phyloP scores from a whole-genome alignment of 1,140 invertebrate species.

The Leptinotarsa defecta region DNA sequence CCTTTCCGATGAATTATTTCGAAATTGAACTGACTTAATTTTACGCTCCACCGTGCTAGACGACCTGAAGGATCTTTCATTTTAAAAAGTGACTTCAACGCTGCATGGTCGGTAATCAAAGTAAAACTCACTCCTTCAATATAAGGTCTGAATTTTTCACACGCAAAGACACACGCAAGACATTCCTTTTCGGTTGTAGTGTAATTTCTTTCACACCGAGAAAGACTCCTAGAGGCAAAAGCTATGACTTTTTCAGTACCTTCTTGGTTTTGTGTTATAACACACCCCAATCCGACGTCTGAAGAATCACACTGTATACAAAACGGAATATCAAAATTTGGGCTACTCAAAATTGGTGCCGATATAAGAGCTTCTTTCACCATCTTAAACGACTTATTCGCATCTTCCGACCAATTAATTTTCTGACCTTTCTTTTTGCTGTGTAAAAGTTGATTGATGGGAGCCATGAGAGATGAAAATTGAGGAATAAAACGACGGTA shows the following conservation, averaged over 20 bases:
- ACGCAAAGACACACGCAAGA: constrained; percentile 30
- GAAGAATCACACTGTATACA: constrained; percentile 46
- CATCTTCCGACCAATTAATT: constrained; percentile 27
- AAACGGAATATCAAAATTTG: constrained; percentile 40
- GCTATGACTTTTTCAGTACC: constrained; percentile 54
- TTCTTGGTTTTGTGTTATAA: constrained; percentile 42
- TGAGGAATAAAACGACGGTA: constrained; percentile 57
- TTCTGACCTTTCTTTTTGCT: constrained; percentile 41
- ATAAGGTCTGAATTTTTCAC: constrained; percentile 34
- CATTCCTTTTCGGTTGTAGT: constrained; percentile 33
- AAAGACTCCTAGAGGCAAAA: constrained; percentile 57
- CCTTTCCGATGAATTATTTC: constrained; percentile 28
- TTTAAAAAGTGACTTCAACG: constrained; percentile 19
- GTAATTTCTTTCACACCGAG: constrained; percentile 30
- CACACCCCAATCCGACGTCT: constrained; percentile 41
- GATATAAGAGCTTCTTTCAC: constrained; percentile 27
- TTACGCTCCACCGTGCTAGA: constrained; percentile 28
- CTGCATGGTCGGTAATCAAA: constrained; percentile 27
- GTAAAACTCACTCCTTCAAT: constrained; percentile 26
- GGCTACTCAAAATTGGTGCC: constrained; percentile 44
- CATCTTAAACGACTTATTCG: constrained; percentile 24
- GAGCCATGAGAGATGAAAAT: constrained; percentile 49
- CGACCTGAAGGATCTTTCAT: constrained; percentile 38
- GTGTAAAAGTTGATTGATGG: constrained; percentile 51
- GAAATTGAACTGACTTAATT: constrained; percentile 24